Conservation (phyloP, 2,888 invertebrate genomes). For the Punctoribates punctum region DNA sequence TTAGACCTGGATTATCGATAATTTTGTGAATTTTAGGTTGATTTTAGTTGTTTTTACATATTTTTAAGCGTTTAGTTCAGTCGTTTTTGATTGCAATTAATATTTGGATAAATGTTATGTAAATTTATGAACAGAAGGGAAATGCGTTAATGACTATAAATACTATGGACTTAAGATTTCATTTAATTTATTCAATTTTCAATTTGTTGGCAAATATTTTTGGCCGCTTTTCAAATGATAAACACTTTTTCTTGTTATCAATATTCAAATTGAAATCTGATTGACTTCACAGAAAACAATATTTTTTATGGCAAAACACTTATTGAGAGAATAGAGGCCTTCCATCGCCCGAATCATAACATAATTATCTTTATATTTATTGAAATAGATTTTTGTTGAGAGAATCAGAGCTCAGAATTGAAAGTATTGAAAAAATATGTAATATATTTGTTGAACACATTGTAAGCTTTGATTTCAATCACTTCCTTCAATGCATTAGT, state of each 20-base stretch:
- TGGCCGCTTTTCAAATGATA: background rate
- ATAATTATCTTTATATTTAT: background rate
- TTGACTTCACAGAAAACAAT: background rate
- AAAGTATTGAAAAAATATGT: background rate
- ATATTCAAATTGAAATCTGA: background rate
- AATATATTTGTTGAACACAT: slow-evolving; percentile 20
- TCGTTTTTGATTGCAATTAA: background rate
- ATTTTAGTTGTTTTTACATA: background rate
- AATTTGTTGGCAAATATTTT: slow-evolving; percentile 11
- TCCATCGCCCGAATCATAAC: background rate
- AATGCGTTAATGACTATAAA: background rate
- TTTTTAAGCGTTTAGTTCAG: too few species aligned
- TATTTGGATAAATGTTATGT: background rate
- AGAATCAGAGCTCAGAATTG: background rate
- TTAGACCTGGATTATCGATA: background rate
- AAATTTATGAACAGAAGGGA: background rate
- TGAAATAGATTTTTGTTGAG: background rate
- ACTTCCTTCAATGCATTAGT: background rate
- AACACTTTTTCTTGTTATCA: background rate
- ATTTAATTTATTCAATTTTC: background rate
- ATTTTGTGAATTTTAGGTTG: background rate
- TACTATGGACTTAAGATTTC: background rate
- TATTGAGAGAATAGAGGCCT: background rate
- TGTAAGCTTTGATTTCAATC: slow-evolving; percentile 7
- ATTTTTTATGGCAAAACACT: background rate